Base-by-base conservation (phyloP, 2,113 vertebrate species). In the Phyllopteryx taeniolatus region DNA sequence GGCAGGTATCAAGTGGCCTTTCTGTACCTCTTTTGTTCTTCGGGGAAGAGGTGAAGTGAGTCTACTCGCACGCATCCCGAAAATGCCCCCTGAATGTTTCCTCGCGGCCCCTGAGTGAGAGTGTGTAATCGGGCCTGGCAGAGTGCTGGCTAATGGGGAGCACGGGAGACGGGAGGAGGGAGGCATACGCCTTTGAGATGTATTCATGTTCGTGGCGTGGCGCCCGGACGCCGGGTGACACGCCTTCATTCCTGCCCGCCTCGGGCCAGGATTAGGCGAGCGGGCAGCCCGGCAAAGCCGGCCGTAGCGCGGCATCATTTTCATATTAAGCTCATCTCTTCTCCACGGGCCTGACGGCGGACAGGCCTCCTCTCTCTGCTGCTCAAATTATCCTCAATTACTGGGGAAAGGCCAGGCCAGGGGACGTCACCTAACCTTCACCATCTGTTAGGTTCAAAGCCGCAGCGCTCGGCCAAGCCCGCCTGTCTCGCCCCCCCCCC, bases 321-420 rank as follows among this genome's bases (percentile, higher is more conserved):
- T 95, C 95, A 95, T 95, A 96, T 96, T 96, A 98, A 96, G 95
- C 94, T 95, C 80, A 83, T 89, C 90, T 92, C 87, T 92, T 92
- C 90, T 94, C 92, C 87, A 90, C 91, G 90, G 91, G 92, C 91
- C 91, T 92, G 93, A 95, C 94, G 93, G 92, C 94, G 94, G 96
- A 95, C 95, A 95, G 94, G 93, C 88, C 94, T 92, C 93, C 92
- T 93, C 93, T 94, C 93, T 95, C 90, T 88, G 94, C 94, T 94
- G 94, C 93, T 95, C 94, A 96, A 96, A 97, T 96, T 95, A 95
- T 98, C 95, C 95, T 94, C 95, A 97, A 96, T 98, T 96, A 96
- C 95, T 93, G 94, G 89, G 93, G 93, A 96, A 94, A 94, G 94
- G 94, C 94, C 94, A 94, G 94, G 92, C 95, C 88, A 94, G 93